phyloP scores from a whole-genome alignment of 2,888 invertebrate species.

The Cataglyphis cursor region DNA sequence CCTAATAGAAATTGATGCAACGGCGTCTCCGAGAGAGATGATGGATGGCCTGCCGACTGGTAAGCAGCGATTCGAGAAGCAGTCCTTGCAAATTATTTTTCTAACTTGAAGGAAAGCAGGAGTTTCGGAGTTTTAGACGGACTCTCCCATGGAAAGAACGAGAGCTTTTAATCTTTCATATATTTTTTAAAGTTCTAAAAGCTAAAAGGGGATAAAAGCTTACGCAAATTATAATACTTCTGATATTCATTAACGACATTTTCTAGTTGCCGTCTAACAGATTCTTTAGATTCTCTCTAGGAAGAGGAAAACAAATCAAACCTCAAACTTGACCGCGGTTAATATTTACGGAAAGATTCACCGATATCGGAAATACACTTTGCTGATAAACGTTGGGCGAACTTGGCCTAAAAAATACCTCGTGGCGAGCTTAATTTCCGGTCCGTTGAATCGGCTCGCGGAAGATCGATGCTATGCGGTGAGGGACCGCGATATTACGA shows the following conservation, averaged over 20 bases:
- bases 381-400: constrained; percentile 27
- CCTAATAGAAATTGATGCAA: constrained; percentile 53
- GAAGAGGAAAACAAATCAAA: constrained; percentile 1
- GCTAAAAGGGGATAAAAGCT: not conserved
- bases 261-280: constrained; percentile 1
- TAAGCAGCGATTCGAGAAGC: constrained; percentile 40
- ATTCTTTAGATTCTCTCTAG: too few species aligned
- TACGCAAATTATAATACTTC: not conserved
- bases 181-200: constrained; percentile 17
- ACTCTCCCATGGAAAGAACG: not conserved
- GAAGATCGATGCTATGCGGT: constrained; percentile 55
- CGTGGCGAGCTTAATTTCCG: constrained; percentile 47
- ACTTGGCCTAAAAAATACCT: constrained; percentile 22
- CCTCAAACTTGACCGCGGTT: constrained; percentile 15
- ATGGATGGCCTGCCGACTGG: constrained; percentile 42
- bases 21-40: constrained; percentile 46
- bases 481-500: constrained; percentile 51
- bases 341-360: constrained; percentile 15
- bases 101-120: constrained; percentile 6
- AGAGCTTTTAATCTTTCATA: constrained; percentile 30
- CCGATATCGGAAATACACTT: constrained; percentile 11
- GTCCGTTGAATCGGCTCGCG: constrained; percentile 22
- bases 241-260: constrained; percentile 11
- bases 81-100: constrained; percentile 58
- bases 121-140: not conserved